A percentile compares a stretch with the other conserved stretches of the same genome.
phyloP scores from a whole-genome alignment of 92 coral and sea anemone species.

The Plumapathes pennacea region DNA sequence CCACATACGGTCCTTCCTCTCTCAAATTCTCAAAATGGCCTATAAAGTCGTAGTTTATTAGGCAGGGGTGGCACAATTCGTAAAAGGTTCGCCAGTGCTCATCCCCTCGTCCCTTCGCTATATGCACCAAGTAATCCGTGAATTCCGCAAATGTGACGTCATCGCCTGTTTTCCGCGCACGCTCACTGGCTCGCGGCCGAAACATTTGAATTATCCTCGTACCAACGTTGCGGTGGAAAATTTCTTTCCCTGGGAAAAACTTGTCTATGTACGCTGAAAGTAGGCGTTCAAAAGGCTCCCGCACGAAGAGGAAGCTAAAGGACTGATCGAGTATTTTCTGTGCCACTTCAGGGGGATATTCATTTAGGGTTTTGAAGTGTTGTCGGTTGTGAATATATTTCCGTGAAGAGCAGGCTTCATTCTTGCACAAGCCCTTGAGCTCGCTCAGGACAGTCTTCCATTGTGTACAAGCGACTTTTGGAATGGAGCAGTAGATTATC shows the following conservation, averaged over 20 bases:
- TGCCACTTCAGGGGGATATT: background rate
- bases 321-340: conserved; percentile 1
- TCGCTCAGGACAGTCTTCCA: no score
- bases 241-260: conserved; percentile 4
- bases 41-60: conserved; percentile 18
- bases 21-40: conserved; percentile 14
- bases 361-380: background rate
- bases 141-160: no score
- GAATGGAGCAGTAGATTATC: conserved; percentile 17
- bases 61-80: conserved; percentile 25
- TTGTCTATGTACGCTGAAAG: conserved; percentile 28
- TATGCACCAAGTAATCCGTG: no score
- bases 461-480: conserved; percentile 22
- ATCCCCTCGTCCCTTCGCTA: no score
- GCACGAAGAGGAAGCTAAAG: conserved; percentile 16
- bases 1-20: conserved; percentile 15
- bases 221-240: conserved; percentile 8
- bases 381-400: no score
- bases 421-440: no score
- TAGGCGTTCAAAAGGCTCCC: conserved; percentile 24
- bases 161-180: no score
- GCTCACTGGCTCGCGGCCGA: no score
- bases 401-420: no score
- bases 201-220: no score
- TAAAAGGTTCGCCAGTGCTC: conserved; percentile 26